Evolutionary conservation across 2,797 vertebrate species (phyloP).

Genomic region (Fistularia tabacaria): DNA sequence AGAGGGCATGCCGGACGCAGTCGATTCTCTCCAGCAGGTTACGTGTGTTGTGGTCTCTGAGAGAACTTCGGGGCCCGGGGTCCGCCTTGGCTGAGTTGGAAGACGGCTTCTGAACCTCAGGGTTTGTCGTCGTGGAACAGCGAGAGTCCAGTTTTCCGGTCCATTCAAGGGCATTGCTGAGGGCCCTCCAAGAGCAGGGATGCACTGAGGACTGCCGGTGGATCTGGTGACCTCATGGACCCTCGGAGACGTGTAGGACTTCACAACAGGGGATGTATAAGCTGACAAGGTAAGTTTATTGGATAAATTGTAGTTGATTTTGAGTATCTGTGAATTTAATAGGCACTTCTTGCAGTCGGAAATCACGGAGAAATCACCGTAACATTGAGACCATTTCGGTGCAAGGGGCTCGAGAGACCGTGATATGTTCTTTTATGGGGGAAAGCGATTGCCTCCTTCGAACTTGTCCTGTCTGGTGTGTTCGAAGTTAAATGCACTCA

Average conservation of each 20-base stretch:
- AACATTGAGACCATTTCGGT: too few species aligned
- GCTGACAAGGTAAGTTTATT: slow-evolving; percentile 62
- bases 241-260: slow-evolving; percentile 26
- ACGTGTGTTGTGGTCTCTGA: slow-evolving; percentile 46
- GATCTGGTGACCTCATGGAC: slow-evolving; percentile 54
- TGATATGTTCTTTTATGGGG: too few species aligned
- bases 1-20: slow-evolving; percentile 42
- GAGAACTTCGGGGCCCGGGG: slow-evolving; percentile 44
- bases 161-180: slow-evolving; percentile 72
- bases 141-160: slow-evolving; percentile 53
- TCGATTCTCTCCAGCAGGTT: slow-evolving; percentile 49
- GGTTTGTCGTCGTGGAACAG: slow-evolving; percentile 36
- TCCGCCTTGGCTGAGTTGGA: slow-evolving; percentile 25
- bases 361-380: too few species aligned
- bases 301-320: too few species aligned
- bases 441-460: too few species aligned
- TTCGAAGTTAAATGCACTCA: too few species aligned
- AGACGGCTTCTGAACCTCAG: slow-evolving; percentile 18
- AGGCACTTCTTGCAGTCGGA: too few species aligned
- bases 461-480: too few species aligned
- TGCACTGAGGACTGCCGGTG: slow-evolving; percentile 43
- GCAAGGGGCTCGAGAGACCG: too few species aligned
- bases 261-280: slow-evolving; percentile 55
- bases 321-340: too few species aligned
- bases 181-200: slow-evolving; percentile 37